These are phyloP conservation scores for Scolanthus callimorphus DNA, from an alignment of 92 coral and sea anemone species.

Conservation along the genomic window DNA sequence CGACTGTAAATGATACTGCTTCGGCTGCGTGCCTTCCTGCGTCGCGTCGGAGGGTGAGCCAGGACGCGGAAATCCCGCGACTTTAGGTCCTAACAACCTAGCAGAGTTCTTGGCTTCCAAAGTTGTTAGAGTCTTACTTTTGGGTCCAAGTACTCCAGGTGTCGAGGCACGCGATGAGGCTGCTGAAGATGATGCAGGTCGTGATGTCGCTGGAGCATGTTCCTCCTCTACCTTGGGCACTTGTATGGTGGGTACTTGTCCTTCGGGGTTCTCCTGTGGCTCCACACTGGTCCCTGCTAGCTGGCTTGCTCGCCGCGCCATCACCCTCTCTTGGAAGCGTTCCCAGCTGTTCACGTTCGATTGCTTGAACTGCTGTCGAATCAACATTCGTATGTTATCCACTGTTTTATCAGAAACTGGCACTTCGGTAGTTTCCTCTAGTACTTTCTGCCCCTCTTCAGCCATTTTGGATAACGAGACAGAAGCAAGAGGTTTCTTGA, in stretches of 20 bases:
- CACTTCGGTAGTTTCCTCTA: neutral
- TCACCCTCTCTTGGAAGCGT: conserved; percentile 31
- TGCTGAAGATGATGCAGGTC: neutral
- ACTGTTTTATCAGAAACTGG: neutral
- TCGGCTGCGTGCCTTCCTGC: neutral
- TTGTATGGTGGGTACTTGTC: conserved; percentile 5
- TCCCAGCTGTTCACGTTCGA: conserved; percentile 24
- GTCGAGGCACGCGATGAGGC: neutral
- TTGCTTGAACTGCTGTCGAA: conserved; percentile 36
- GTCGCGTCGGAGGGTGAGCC: neutral
- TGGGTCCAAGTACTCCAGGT: neutral
- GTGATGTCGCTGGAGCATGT: neutral
- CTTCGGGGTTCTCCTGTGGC: too few species aligned
- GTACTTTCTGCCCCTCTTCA: too few species aligned
- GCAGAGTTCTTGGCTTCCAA: neutral
- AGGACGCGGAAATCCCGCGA: neutral
- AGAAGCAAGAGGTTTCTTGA: too few species aligned
- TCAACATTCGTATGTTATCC: conserved; percentile 26
- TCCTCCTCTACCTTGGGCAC: conserved; percentile 15
- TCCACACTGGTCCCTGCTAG: neutral
- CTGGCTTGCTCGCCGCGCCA: neutral
- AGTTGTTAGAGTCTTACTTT: neutral
- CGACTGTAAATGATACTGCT: conserved; percentile 14
- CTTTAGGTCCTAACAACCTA: neutral
- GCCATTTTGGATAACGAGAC: too few species aligned